Base-by-base conservation (phyloP, 2,888 invertebrate genomes). In the Drosophila cracens region DNA sequence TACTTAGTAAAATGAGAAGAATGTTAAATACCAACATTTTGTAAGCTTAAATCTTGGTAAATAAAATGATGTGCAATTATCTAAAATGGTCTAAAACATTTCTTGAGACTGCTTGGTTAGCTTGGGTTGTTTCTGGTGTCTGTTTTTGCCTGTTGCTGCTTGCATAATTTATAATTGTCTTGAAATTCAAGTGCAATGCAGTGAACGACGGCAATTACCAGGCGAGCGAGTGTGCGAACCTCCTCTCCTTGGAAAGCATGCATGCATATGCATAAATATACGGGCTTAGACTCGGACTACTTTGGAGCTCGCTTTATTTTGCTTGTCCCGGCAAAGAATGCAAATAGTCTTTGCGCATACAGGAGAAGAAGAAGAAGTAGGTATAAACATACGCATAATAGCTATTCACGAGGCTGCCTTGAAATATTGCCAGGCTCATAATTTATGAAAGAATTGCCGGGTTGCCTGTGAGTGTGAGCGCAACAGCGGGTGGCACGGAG, bases 371-470 rank as follows among this genome's bases (percentile, higher is more conserved):
- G 62, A 13, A 21, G 46, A 16, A 25, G 8, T 8, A 2, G 34
- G 27, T 27, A 71, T 36, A 60, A 65, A 53, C 70, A 58, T 63
- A 76, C 71, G 59, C 72, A 80, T 86, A 81, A 85, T 59, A 72
- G 83, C 83, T 81, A 86, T 81, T 88, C 83, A 73, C 64, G 52
- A 27, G 72, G 64, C 58, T 73, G 87, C 89, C 87, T 84, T 87
- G 85, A 85, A 89, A 84, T 84, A 74, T 82, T 85, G 77, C 46
- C 72, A 59, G 66, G 70, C 78, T 84, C 84, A 89, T 85, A 89
- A 85, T 85, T 85, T 87, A 85, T 87, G 87, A 74, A 87, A 80
- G 87, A 82, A 78, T 81, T 80, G 86, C 69, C 71, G 65, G 53
- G 25, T 27, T 59, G 51, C 21, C 40, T 21, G n/a, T 40, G 21